phyloP scores from a whole-genome alignment of 2,797 vertebrate species.

The Lithobates sylvaticus region DNA sequence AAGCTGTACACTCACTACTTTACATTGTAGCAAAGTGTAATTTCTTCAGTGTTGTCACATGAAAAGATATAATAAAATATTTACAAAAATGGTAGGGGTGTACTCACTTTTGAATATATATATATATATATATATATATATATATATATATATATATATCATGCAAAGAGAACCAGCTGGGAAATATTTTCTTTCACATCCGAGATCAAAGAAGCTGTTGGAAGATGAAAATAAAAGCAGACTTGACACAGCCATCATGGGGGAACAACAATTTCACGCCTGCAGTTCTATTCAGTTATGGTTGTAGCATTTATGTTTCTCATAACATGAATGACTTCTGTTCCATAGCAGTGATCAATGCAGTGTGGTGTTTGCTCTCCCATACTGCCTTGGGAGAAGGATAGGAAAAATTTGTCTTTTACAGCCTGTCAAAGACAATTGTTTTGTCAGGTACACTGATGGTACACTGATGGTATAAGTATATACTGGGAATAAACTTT shows the following conservation, averaged over 20 bases:
- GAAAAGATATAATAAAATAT: too few species aligned
- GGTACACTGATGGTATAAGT: too few species aligned
- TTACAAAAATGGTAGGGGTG: too few species aligned
- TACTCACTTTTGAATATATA: too few species aligned
- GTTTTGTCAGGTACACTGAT: too few species aligned
- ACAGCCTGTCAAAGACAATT: neutral
- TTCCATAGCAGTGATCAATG: conserved; percentile 18
- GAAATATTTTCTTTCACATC: conserved; percentile 14
- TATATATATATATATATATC: neutral
- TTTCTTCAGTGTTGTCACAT: too few species aligned
- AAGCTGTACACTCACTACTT: too few species aligned
- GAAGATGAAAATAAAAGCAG: conserved; percentile 49
- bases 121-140: neutral
- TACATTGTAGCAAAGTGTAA: too few species aligned
- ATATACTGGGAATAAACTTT: too few species aligned
- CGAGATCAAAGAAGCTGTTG: conserved; percentile 48
- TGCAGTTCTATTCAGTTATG: conserved; percentile 29
- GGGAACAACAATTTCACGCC: conserved; percentile 51
- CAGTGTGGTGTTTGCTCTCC: neutral
- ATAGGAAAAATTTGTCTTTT: neutral
- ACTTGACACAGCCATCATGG: conserved; percentile 38
- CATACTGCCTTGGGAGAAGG: neutral
- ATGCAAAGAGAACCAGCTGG: conserved; percentile 27
- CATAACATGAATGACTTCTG: conserved; percentile 14
- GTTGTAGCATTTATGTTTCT: conserved; percentile 6